Evolutionary conservation across 2,113 vertebrate genomes (phyloP).

Genomic region (Stigmatopora argus): DNA sequence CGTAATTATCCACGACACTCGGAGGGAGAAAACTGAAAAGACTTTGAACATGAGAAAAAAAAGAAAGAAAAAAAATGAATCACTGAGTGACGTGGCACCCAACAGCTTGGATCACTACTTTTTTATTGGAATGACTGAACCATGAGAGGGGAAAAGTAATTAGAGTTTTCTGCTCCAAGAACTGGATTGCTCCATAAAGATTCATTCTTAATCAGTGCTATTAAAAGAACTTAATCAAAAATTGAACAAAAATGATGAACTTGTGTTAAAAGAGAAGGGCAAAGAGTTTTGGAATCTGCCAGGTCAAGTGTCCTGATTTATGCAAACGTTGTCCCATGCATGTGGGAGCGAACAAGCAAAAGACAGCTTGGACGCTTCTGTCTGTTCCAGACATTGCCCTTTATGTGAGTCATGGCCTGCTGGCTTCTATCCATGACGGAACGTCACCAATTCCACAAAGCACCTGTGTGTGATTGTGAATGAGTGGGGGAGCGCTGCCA

Average conservation of each 20-base stretch:
- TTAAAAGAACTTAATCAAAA: slow-evolving; percentile 29
- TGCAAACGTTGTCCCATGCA: slow-evolving; percentile 35
- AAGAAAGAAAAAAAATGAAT: slow-evolving; percentile 23
- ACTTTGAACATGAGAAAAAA: slow-evolving; percentile 45
- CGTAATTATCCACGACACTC: slow-evolving; percentile 61
- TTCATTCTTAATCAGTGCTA: slow-evolving; percentile 19
- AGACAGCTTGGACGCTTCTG: slow-evolving; percentile 54
- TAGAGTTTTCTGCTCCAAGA: slow-evolving; percentile 47
- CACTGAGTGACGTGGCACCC: slow-evolving; percentile 43
- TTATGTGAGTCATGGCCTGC: slow-evolving; percentile 56
- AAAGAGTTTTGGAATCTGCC: slow-evolving; percentile 33
- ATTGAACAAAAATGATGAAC: slow-evolving; percentile 10
- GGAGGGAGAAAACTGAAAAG: slow-evolving; percentile 38
- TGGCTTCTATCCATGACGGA: slow-evolving; percentile 55
- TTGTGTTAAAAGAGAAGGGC: slow-evolving; percentile 42
- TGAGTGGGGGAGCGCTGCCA: slow-evolving; percentile 43
- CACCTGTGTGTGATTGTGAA: slow-evolving; percentile 18
- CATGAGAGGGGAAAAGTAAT: slow-evolving; percentile 38
- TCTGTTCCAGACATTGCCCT: slow-evolving; percentile 55
- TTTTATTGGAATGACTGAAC: slow-evolving; percentile 47
- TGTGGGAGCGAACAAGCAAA: slow-evolving; percentile 29
- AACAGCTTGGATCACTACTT: slow-evolving; percentile 56
- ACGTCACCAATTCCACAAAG: slow-evolving; percentile 24
- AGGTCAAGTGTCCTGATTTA: slow-evolving; percentile 43
- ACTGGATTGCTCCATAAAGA: slow-evolving; percentile 23